These are phyloP conservation scores for Forbesichthys papilliferus DNA, from an alignment of 2,113 vertebrate genomes.

Conservation along the genomic window DNA sequence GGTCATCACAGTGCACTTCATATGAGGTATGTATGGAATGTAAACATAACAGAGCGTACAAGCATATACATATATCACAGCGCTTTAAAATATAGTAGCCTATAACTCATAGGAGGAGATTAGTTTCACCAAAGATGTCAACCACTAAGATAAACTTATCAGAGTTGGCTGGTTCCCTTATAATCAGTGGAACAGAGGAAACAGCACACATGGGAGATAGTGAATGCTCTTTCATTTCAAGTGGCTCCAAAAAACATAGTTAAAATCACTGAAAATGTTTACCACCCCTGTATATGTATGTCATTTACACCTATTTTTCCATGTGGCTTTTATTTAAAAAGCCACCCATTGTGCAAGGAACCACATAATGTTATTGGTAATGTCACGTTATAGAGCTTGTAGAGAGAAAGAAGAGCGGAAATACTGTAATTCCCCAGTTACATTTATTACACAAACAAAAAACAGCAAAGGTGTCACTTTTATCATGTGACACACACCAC, in stretches of 20 bases:
- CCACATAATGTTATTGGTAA: neutral
- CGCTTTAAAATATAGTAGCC: neutral
- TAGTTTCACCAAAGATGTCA: constrained; percentile 15
- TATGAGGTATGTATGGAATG: neutral
- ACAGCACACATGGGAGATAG: no score
- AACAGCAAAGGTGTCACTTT: constrained; percentile 70
- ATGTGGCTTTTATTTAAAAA: neutral
- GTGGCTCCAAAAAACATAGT: neutral
- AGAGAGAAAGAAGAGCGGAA: constrained; percentile 29
- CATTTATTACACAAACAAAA: constrained; percentile 73
- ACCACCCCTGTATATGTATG: neutral
- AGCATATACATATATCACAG: neutral
- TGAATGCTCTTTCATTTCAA: neutral
- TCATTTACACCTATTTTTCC: neutral
- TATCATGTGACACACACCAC: constrained; percentile 48
- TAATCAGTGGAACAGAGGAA: constrained; percentile 10
- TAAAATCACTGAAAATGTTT: neutral
- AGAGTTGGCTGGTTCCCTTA: constrained; percentile 5
- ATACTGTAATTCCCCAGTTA: constrained; percentile 26
- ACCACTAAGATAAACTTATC: no score
- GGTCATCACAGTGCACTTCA: neutral
- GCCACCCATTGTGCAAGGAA: neutral
- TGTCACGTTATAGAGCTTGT: neutral
- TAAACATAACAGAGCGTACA: neutral
- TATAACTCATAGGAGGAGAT: constrained; percentile 43